Evolutionary conservation across 1,140 invertebrate genomes (phyloP).

Genomic region (Halictus rubicundus): DNA sequence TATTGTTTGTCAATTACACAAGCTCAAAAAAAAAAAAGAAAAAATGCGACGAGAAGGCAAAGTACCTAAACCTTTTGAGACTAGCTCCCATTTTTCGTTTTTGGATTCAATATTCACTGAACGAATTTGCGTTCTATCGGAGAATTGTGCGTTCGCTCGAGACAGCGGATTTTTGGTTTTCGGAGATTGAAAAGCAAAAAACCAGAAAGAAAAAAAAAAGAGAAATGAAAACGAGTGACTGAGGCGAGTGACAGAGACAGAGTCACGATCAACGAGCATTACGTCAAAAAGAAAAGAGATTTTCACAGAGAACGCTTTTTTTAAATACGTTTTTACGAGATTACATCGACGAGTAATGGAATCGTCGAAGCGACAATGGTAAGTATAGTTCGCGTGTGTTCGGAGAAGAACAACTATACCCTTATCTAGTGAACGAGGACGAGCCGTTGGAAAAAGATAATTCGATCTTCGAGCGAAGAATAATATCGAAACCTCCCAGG

Average conservation of each 20-base stretch:
- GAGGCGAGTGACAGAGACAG: slow-evolving; percentile 14
- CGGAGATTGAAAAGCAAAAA: background rate
- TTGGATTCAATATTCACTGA: too few species aligned
- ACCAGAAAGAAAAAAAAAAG: background rate
- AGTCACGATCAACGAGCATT: slow-evolving; percentile 13
- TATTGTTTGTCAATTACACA: slow-evolving; percentile 3
- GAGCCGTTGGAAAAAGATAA: background rate
- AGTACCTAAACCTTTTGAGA: too few species aligned
- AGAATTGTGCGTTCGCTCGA: slow-evolving; percentile 2
- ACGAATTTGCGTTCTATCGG: too few species aligned
- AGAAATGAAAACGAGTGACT: background rate
- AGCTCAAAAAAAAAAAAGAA: too few species aligned
- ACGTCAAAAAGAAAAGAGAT: slow-evolving; percentile 13
- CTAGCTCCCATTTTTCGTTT: background rate
- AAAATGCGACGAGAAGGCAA: background rate
- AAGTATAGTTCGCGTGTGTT: slow-evolving; percentile 7
- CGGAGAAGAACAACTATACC: background rate
- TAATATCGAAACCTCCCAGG: slow-evolving; percentile 5
- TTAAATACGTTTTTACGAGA: slow-evolving; percentile 23
- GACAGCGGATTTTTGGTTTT: too few species aligned
- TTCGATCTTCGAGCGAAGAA: slow-evolving; percentile 7
- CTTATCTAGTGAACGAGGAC: background rate
- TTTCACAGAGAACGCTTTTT: background rate
- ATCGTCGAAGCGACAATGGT: background rate
- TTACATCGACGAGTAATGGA: background rate